Base-by-base conservation (phyloP, 2,113 vertebrate genomes). In the Neolamprologus longior region DNA sequence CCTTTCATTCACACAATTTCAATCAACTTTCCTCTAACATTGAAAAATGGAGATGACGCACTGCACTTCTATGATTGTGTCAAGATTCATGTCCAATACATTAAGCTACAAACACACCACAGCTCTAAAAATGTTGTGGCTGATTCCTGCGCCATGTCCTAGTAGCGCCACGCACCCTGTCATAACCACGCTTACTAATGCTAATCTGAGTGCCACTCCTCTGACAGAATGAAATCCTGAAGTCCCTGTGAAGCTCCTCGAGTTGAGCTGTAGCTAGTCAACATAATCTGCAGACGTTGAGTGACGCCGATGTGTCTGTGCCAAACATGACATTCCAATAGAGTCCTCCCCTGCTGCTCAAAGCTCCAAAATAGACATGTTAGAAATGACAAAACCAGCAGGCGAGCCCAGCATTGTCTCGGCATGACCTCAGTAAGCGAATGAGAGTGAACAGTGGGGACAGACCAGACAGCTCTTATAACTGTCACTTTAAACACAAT, bases 291-390 rank as follows among this genome's bases (percentile, higher is more conserved):
- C 35, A 82, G 81, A 82, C 52, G 9, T n/a, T 89, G 86, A 94
- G 86, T 86, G 84, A 92, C 79, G 85, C 81, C 63, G 73, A 84
- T 85, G 86, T 81, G 83, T 89, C 89, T 83, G 55, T 90, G 89
- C 87, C 88, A 91, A 90, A 91, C 76, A 81, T 90, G 93, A 91
- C 94, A 92, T 90, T 93, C 88, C 81, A 87, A 88, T 66, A 82
- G 81, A 90, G 80, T 47, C 81, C 85, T 80, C 80, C 86, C 86
- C 89, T 58, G 54, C 92, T 42, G 86, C 54, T 68, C 21, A 37
- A 7, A 66, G 90, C 57, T 91, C 88, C 82, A 86, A 94, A 95
- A 95, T 95, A 94, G 92, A 93, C 80, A 86, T 81, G 86, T 90
- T 89, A 82, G 73, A 84, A 88, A 90, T 89, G 92, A 91, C 92